These are phyloP conservation scores for Saguinus imperator DNA, from an alignment of 2,113 vertebrate genomes.

Conservation along the genomic window DNA sequence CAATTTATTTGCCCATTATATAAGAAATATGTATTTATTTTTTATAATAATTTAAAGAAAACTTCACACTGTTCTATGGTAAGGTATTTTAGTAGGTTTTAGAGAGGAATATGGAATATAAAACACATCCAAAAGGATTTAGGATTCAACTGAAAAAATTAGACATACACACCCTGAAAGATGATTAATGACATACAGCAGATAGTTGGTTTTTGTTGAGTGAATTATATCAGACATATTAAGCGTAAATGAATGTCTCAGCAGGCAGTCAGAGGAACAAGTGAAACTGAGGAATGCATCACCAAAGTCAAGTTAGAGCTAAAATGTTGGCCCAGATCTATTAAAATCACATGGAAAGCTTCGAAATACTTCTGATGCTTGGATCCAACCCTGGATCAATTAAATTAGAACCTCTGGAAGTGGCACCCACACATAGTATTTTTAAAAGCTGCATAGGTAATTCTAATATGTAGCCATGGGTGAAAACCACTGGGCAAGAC, in stretches of 20 bases:
- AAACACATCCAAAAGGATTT: not conserved
- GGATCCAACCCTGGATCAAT: conserved; percentile 30
- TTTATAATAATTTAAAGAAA: conserved; percentile 4
- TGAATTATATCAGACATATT: conserved; percentile 48
- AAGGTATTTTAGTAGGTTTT: not conserved
- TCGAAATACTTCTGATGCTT: conserved; percentile 41
- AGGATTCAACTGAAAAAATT: not conserved
- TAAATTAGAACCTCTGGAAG: conserved; percentile 42
- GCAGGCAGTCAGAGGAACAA: conserved; percentile 19
- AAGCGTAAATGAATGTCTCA: conserved; percentile 41
- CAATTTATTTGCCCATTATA: conserved; percentile 36
- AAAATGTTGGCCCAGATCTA: conserved; percentile 34
- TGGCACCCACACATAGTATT: not conserved
- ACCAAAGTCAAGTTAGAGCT: not conserved
- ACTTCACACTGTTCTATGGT: not conserved
- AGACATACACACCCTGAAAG: not conserved
- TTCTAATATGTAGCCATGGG: conserved; percentile 7
- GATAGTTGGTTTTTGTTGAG: conserved; percentile 22
- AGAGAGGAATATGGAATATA: not conserved
- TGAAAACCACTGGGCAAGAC: not conserved
- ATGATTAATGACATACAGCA: conserved; percentile 25
- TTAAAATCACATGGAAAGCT: conserved; percentile 63
- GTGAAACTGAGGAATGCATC: not conserved
- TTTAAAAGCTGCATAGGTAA: conserved; percentile 42
- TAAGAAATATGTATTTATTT: conserved; percentile 33